Evolutionary conservation across 2,888 invertebrate genomes (phyloP), one percentile per base, ranked within the genome.

Genomic region (Drosophila kuntzei): DNA sequence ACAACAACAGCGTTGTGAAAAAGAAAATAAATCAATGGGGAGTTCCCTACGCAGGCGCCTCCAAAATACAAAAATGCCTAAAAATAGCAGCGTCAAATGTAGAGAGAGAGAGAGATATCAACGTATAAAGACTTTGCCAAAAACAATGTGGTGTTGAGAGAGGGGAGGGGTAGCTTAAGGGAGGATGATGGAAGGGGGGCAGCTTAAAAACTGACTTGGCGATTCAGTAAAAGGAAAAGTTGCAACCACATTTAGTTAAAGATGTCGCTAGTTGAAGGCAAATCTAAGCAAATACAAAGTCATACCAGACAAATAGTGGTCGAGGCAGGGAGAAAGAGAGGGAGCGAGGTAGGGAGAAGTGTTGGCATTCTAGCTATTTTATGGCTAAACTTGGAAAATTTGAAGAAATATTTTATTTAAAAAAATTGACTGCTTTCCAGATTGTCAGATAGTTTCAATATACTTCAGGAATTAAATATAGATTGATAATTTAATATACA

Each of bases 11-110:
- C 16, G 14, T 7, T 16, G 46, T 16, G 59, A 58, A 22, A 51
- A 22, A 16, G 51, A 55, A 57, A 76, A 71, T 55, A 43, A 81
- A 75, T 80, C 71, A 77, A 79, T 72, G 66, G 59, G 72, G 69
- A 53, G 61, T 50, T 50, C 63, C 68, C 64, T 47, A 64, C 57
- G 65, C 71, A 71, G 49, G 67, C 68, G 58, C 66, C 54, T 46
- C 50, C 70, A 53, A 68, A 59, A 78, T 65, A 72, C 61, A 70
- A 65, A 46, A 53, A 46, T 43, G 63, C 61, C 71, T 62, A 76
- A 70, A 76, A 73, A 73, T 79, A 76, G 51, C 49, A 22, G 34
- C 7, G n/a, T 9, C 37, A 64, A 59, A 51, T 59, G 63, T 1
- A 34, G n/a, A 32, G 27, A 9, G 0, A 27, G 14, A 66, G 54